These are phyloP conservation scores for Orycteropus afer DNA, from an alignment of 2,113 vertebrate genomes.

Conservation along the genomic window DNA sequence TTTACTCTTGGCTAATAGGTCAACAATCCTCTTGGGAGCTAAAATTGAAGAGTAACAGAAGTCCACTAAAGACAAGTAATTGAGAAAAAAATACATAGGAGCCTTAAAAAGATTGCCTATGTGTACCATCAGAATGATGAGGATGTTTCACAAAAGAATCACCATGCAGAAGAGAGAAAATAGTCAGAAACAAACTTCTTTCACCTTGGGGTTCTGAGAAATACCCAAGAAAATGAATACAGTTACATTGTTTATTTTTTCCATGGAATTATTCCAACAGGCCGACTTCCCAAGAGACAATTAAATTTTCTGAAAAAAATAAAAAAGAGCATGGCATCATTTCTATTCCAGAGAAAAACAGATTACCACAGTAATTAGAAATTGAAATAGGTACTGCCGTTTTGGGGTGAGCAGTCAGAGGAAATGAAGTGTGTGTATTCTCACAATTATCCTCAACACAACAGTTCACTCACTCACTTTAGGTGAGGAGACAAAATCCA, in stretches of 20 bases:
- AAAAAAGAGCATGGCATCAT: not conserved
- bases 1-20: constrained; percentile 49
- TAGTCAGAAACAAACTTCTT: constrained; percentile 25
- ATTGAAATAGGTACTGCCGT: not conserved
- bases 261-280: not conserved
- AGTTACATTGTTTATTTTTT: constrained; percentile 53
- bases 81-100: constrained; percentile 73
- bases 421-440: not conserved
- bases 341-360: not conserved
- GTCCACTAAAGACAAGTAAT: constrained; percentile 65
- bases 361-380: not conserved
- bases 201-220: constrained; percentile 51
- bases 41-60: too few species aligned
- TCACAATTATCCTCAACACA: not conserved
- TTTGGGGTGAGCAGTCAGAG: not conserved
- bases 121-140: constrained; percentile 60
- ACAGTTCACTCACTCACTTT: not conserved
- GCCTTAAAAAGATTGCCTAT: not conserved
- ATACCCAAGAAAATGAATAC: constrained; percentile 65
- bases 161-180: not conserved
- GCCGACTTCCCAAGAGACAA: not conserved
- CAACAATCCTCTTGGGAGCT: constrained; percentile 62
- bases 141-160: constrained; percentile 61
- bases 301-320: not conserved
- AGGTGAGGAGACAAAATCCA: not conserved